These are phyloP conservation scores for Pectinophora gossypiella DNA, from an alignment of 1,140 invertebrate genomes.

Conservation along the genomic window DNA sequence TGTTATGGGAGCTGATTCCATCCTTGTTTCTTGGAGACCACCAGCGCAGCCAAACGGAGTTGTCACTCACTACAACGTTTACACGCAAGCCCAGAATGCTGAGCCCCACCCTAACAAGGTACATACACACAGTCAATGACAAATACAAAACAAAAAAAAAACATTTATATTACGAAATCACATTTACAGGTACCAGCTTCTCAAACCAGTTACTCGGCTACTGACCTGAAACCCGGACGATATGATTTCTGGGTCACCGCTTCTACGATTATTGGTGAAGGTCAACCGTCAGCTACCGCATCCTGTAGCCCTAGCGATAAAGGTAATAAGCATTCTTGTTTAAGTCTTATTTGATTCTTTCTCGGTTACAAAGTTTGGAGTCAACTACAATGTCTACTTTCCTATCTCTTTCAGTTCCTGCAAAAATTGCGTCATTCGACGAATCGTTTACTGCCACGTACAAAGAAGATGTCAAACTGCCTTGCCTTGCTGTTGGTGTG, in stretches of 20 bases:
- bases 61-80: constrained; percentile 95
- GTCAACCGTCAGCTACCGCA: constrained; percentile 90
- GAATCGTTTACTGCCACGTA: constrained; percentile 92
- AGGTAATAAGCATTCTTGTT: too few relatives aligned
- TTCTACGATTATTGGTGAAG: constrained; percentile 94
- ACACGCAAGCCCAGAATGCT: constrained; percentile 86
- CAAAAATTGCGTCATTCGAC: constrained; percentile 94
- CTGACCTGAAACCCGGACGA: constrained; percentile 86
- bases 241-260: constrained; percentile 97
- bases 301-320: constrained; percentile 88
- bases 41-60: constrained; percentile 94
- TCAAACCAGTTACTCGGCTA: constrained; percentile 88
- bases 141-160: too few relatives aligned
- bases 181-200: constrained; percentile 73
- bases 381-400: too few relatives aligned
- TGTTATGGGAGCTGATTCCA: constrained; percentile 92
- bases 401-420: constrained; percentile 84
- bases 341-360: too few relatives aligned
- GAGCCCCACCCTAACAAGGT: constrained; percentile 84
- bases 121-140: constrained; percentile 13
- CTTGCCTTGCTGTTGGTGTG: constrained; percentile 92
- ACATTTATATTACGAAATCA: too few relatives aligned
- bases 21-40: constrained; percentile 95
- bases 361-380: too few relatives aligned
- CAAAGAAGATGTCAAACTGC: constrained; percentile 93